phyloP scores from a whole-genome alignment of 2,797 vertebrate genomes.

The Coracias cyanogaster region DNA sequence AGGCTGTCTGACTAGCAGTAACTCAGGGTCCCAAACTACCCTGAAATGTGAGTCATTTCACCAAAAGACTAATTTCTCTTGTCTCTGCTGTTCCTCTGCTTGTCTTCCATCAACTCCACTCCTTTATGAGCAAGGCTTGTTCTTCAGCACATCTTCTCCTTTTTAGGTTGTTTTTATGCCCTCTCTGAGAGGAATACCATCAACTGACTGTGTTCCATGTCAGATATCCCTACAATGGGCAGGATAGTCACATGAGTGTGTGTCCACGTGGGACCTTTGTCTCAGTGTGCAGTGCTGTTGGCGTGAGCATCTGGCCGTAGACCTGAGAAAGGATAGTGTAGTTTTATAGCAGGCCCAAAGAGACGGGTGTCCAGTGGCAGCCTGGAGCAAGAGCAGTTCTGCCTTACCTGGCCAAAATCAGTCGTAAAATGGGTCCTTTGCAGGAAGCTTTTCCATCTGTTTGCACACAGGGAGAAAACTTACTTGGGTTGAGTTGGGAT shows the following conservation, averaged over 20 bases:
- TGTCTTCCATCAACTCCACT: neutral
- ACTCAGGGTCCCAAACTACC: neutral
- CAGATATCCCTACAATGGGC: neutral
- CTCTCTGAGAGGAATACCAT: neutral
- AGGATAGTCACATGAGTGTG: rapidly evolving
- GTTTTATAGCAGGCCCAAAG: neutral
- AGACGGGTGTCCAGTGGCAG: neutral
- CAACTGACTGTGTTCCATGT: neutral
- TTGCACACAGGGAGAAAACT: neutral
- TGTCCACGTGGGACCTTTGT: neutral
- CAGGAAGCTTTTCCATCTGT: neutral
- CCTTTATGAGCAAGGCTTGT: neutral
- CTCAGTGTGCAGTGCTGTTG: rapidly evolving
- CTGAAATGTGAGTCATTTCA: neutral
- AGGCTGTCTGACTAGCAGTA: neutral
- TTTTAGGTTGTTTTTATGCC: neutral
- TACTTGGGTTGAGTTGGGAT: neutral
- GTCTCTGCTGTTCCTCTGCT: neutral
- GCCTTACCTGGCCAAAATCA: neutral
- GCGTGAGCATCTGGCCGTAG: rapidly evolving
- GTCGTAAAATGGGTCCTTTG: neutral
- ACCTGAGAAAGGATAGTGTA: neutral
- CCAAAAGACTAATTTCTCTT: neutral
- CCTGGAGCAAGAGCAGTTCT: neutral
- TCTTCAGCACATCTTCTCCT: neutral